Evolutionary conservation across 2,888 invertebrate genomes (phyloP), one percentile per base, ranked within the genome.

Genomic region (Phyto melanocephala): DNA sequence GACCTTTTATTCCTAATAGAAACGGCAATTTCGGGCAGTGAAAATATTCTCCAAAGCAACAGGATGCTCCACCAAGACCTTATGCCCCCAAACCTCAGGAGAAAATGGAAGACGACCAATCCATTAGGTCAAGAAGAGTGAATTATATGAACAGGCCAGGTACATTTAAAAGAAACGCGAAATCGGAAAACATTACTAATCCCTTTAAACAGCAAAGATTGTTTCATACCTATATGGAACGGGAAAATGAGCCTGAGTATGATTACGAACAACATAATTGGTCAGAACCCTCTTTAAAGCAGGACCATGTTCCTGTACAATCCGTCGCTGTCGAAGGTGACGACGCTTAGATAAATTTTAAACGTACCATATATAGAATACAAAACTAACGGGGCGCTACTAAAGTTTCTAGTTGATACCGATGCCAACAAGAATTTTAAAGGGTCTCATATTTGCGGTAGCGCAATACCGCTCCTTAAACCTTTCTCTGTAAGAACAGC

Each of bases 321-420:
- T 47, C 45, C 17, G 7, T 47, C 45, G 20, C 1, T 13, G 3
- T 52, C 17, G 17, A 52, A 11, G 13, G 13, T 52, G 6, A 24
- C 20, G 0, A 24, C 13, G n/a, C n/a, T n/a, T n/a, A n/a, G n/a
- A n/a, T n/a, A n/a, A n/a, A n/a, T n/a, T n/a, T n/a, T n/a, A 47
- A 47, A 20, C 17, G 45, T 47, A 20, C 20, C 45, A 47, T 47
- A 47, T 47, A 47, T 20, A 78, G 40, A 78, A 56, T 63, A 52
- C 8, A 35, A 28, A 10, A 56, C 33, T 0, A 11, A 35, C 15
- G 63, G 40, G 60, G 65, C 2, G 28, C 54, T 37, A 68, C 28
- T 68, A 24, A 85, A 70, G 8, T 68, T 68, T 54, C 24, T 68
- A 6, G 42, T 68, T 13, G 63, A 65, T 17, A 65, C 54, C 6